Conservation (phyloP, 2,113 vertebrate genomes). For the Trematomus loennbergii region DNA sequence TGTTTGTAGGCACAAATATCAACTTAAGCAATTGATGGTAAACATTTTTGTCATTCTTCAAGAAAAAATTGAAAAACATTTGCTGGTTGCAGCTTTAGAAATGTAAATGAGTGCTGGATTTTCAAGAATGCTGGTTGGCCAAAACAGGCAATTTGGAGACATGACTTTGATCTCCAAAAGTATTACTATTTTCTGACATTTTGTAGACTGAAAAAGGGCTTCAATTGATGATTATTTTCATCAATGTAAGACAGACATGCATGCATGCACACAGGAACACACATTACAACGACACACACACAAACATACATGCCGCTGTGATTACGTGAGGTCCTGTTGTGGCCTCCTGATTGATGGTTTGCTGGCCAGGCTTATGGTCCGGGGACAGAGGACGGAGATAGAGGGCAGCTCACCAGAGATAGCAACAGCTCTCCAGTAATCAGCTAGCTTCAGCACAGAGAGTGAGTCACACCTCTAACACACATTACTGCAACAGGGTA, state of each 20-base stretch:
- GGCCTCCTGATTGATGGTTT: constrained; percentile 71
- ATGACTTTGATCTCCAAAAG: not conserved
- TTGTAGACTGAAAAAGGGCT: not conserved
- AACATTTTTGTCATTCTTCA: no score
- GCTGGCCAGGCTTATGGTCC: constrained; percentile 52
- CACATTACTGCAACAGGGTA: constrained; percentile 65
- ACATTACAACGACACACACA: not conserved
- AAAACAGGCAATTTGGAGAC: not conserved
- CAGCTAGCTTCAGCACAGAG: constrained; percentile 42
- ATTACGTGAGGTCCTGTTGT: constrained; percentile 63
- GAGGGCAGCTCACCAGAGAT: constrained; percentile 69
- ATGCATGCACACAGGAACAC: constrained; percentile 12
- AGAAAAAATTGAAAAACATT: no score
- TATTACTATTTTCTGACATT: not conserved
- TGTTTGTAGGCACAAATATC: not conserved
- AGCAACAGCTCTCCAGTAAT: constrained; percentile 59
- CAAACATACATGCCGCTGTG: constrained; percentile 20
- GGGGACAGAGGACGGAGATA: constrained; percentile 56
- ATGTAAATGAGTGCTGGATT: no score
- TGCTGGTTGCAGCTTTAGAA: no score
- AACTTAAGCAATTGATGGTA: not conserved
- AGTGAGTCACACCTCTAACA: constrained; percentile 52
- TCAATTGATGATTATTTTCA: not conserved
- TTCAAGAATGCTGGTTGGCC: no score
- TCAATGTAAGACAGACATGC: constrained; percentile 23